phyloP scores from a whole-genome alignment of 2,888 invertebrate genomes.

The Agrotis puta region DNA sequence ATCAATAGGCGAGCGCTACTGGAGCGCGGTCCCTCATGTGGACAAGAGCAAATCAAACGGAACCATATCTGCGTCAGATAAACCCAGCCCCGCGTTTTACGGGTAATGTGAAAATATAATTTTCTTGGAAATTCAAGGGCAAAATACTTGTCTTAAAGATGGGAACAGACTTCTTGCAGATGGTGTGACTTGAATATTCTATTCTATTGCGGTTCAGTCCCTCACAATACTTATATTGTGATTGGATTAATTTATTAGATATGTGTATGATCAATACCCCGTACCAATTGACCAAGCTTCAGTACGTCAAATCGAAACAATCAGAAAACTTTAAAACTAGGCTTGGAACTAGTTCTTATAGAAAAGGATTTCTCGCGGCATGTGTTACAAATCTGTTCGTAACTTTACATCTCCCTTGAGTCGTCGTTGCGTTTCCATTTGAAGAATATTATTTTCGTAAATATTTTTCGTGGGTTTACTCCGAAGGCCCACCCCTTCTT shows the following conservation, averaged over 20 bases:
- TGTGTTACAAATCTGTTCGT: constrained; percentile 6
- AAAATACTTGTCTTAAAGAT: background rate
- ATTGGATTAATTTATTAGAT: too few species aligned
- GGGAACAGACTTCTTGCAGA: constrained; percentile 5
- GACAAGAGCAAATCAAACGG: constrained; percentile 37
- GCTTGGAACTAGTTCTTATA: too few species aligned
- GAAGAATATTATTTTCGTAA: constrained; percentile 16
- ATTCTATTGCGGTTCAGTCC: too few species aligned
- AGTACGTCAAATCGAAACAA: too few species aligned
- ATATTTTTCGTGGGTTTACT: constrained; percentile 25
- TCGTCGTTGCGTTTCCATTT: constrained; percentile 22
- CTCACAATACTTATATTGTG: too few species aligned
- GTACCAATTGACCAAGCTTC: too few species aligned
- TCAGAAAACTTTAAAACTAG: too few species aligned
- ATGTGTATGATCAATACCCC: too few species aligned
- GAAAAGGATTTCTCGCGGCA: too few species aligned
- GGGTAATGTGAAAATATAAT: constrained; percentile 38
- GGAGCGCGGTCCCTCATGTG: constrained; percentile 9
- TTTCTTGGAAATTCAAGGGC: constrained; percentile 34
- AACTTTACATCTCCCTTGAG: background rate
- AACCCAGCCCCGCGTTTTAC: constrained; percentile 10
- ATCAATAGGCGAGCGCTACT: constrained; percentile 12
- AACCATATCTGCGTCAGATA: constrained; percentile 25
- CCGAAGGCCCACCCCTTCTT: background rate
- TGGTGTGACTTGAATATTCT: background rate